Evolutionary conservation across 2,797 vertebrate species (phyloP).

Genomic region (Schizopygopsis malacanthus): DNA sequence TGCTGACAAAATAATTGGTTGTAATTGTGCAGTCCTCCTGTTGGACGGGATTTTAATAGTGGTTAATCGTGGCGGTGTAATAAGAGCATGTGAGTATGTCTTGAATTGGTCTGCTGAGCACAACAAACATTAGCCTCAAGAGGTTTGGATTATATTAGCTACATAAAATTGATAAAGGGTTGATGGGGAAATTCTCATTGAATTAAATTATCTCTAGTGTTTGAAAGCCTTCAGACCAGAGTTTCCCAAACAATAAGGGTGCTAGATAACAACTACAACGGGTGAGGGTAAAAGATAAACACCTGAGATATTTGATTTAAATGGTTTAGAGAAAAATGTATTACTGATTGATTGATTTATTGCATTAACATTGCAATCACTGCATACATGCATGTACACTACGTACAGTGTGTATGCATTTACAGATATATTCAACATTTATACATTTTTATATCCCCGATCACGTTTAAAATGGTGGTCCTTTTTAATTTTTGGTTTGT

Average conservation of each 20-base stretch:
- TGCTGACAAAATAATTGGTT: slow-evolving; percentile 55
- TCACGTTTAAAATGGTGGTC: neutral
- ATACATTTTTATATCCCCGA: neutral
- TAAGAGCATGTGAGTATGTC: slow-evolving; percentile 30
- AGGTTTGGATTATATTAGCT: slow-evolving; percentile 46
- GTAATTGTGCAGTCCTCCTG: slow-evolving; percentile 47
- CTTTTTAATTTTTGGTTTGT: neutral
- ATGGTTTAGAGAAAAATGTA: neutral
- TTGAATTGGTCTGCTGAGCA: slow-evolving; percentile 49
- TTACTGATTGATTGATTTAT: neutral
- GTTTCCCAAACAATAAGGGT: neutral
- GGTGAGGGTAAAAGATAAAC: neutral
- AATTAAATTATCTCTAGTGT: neutral
- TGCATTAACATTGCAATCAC: neutral
- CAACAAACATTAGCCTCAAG: slow-evolving; percentile 46
- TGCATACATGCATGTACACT: neutral
- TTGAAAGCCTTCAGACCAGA: neutral
- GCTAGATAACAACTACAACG: neutral
- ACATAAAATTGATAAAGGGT: slow-evolving; percentile 33
- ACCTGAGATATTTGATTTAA: neutral
- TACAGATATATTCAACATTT: neutral
- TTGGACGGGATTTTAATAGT: slow-evolving; percentile 52
- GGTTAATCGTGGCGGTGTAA: slow-evolving; percentile 38
- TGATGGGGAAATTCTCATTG: slow-evolving; percentile 17
- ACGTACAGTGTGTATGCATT: neutral